phyloP scores from a whole-genome alignment of 1,140 invertebrate genomes.

The Bombus huntii region DNA sequence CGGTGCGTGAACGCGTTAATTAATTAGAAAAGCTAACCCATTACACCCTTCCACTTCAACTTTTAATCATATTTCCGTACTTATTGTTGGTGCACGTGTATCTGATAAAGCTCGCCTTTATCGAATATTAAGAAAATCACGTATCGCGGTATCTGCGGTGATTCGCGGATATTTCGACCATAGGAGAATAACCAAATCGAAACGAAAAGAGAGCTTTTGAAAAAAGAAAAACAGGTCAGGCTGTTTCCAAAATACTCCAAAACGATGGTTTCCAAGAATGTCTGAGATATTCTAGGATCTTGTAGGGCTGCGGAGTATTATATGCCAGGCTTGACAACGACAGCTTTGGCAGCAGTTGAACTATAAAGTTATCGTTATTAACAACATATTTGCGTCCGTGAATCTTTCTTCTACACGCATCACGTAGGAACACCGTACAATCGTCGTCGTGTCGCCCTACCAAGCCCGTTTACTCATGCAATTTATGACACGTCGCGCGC shows the following conservation, averaged over 20 bases:
- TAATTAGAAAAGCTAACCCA: conserved; percentile 63
- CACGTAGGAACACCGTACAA: background rate
- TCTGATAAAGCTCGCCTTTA: no score
- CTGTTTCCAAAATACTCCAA: no score
- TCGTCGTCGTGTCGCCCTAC: background rate
- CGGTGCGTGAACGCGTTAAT: conserved; percentile 54
- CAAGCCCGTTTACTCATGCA: background rate
- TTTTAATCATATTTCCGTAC: background rate
- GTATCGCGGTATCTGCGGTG: no score
- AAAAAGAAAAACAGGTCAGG: no score
- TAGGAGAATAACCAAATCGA: no score
- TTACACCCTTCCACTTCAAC: conserved; percentile 33
- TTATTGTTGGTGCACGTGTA: no score
- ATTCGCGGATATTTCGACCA: no score
- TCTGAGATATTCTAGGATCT: no score
- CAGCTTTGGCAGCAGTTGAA: background rate
- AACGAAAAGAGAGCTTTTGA: no score
- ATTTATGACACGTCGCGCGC: background rate
- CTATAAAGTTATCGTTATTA: background rate
- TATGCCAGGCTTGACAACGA: background rate
- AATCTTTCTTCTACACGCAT: background rate
- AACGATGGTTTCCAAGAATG: no score
- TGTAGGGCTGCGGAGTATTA: no score
- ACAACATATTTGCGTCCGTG: background rate
- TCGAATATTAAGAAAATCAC: no score